These are phyloP conservation scores for Columba guinea DNA, from an alignment of 2,797 vertebrate species.

Conservation along the genomic window DNA sequence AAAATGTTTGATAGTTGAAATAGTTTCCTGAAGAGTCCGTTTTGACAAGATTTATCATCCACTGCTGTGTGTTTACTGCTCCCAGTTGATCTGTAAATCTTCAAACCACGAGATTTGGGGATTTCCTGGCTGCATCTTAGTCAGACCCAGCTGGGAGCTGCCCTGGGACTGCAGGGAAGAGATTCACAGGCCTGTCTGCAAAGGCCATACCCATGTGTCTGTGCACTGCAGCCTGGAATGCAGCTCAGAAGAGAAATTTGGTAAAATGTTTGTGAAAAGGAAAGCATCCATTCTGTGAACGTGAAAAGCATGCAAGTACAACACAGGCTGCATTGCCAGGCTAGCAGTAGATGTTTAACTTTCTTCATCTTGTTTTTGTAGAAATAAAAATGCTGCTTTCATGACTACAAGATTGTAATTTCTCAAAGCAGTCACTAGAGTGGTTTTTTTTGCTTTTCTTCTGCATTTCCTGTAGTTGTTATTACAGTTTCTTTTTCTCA, in stretches of 20 bases:
- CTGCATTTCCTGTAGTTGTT: neutral
- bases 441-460: neutral
- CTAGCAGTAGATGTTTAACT: neutral
- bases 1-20: neutral
- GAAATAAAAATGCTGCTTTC: neutral
- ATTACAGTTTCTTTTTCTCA: neutral
- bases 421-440: neutral
- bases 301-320: accelerated
- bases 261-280: neutral
- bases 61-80: neutral
- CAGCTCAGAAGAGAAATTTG: neutral
- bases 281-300: neutral
- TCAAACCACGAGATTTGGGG: neutral
- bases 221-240: neutral
- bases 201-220: accelerated
- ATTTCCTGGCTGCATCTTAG: neutral
- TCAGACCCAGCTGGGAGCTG: neutral
- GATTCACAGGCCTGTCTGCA: neutral
- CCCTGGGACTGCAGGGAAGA: neutral
- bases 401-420: neutral
- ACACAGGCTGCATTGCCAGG: neutral
- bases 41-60: neutral
- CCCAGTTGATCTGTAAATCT: neutral
- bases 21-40: neutral
- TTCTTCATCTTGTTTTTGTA: neutral